Evolutionary conservation across 2,113 vertebrate genomes (phyloP), one percentile per base, ranked within the genome.

Genomic region (Dromaius novaehollandiae): DNA sequence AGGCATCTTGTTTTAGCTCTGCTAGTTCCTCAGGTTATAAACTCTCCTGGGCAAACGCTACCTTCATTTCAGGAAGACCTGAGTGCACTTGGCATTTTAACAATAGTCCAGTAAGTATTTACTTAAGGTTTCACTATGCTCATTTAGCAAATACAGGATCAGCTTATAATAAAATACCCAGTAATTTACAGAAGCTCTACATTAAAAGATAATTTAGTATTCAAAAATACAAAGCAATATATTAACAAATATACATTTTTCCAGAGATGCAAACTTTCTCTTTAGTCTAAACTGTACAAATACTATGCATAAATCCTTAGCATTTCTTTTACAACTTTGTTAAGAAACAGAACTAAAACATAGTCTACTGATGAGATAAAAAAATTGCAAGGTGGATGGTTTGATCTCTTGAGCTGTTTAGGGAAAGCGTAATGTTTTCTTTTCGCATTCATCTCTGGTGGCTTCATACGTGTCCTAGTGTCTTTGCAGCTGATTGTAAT

Each of bases 391-490:
- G n/a, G 50, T 7, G 9, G n/a, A 5, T 48, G 11, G 13, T 9
- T 55, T 4, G 30, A 34, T 7, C 4, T 42, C 64, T 36, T 6
- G 16, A 85, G 60, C 34, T 19, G 34, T 4, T 13, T 26, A 38
- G 73, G 26, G 20, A 3, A 48, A 24, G 28, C 0, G 6, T 8
- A 10, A 34, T 3, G 5, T 40, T 77, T 56, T 26, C n/a, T 5
- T 30, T 48, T 13, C 50, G 42, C 13, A 1, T 36, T 44, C 14
- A 4, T n/a, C 22, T 18, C 46, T 4, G 34, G n/a, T 2, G 6
- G 11, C 53, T 38, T 46, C 5, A 0, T 5, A 2, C 3, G 0
- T 9, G 30, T 21, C n/a, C 40, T 4, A 4, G 50, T 7, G 50
- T 21, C 56, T 38, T 6, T 36, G 50, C 9, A 16, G 56, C 13